Conservation (phyloP, 1,140 invertebrate genomes). For the Drosophila biarmipes region DNA sequence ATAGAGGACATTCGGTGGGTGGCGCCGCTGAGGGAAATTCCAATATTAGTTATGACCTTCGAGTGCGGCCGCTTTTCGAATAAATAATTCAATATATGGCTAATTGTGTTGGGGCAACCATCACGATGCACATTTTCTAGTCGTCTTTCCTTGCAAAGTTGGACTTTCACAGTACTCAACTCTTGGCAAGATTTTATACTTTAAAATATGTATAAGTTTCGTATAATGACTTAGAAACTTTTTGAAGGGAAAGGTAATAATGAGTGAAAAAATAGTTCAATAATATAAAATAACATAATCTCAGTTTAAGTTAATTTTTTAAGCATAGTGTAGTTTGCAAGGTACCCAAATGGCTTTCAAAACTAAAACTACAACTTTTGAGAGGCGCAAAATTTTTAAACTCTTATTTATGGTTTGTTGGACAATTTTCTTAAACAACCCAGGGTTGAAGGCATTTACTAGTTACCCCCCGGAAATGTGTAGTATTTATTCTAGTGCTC, state of each 20-base stretch:
- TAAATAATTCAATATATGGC: slow-evolving; percentile 30
- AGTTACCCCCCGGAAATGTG: too few relatives aligned
- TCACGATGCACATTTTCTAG: background rate
- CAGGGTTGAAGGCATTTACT: too few relatives aligned
- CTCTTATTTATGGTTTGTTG: too few relatives aligned
- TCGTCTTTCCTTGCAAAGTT: background rate
- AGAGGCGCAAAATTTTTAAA: too few relatives aligned
- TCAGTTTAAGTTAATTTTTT: too few relatives aligned
- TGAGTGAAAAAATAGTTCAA: too few relatives aligned
- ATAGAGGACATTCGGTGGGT: slow-evolving; percentile 9
- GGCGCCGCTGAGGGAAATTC: slow-evolving; percentile 30
- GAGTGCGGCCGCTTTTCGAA: slow-evolving; percentile 11
- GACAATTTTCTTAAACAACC: too few relatives aligned
- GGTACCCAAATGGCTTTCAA: too few relatives aligned
- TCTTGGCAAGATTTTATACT: background rate
- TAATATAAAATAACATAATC: too few relatives aligned
- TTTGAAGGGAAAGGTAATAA: too few relatives aligned
- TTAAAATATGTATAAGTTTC: background rate
- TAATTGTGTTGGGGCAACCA: slow-evolving; percentile 16
- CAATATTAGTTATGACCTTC: slow-evolving; percentile 38
- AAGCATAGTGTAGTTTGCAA: too few relatives aligned
- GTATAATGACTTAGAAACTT: background rate
- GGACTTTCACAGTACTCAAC: background rate
- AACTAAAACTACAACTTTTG: too few relatives aligned
- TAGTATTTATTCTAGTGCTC: slow-evolving; percentile 32